Percentiles rank a stretch among this genome's conserved stretches.
Conservation (phyloP, 2,888 invertebrate genomes). For the Hanleya hanleyi region DNA sequence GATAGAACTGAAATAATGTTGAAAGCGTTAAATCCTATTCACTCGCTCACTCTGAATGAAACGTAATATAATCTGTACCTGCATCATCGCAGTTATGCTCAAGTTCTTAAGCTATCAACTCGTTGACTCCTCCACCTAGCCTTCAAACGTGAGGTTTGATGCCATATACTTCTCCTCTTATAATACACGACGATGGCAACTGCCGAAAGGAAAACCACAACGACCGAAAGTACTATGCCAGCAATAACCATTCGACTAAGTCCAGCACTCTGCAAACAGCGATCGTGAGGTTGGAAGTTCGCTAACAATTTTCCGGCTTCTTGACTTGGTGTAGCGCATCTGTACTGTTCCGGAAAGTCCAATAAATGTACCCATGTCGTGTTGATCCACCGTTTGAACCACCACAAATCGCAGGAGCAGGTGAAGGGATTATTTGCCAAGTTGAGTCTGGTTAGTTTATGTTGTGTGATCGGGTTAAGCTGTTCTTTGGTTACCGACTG, state of each 20-base stretch:
- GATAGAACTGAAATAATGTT: too few relatives aligned
- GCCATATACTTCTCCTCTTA: neutral
- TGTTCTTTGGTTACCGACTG: neutral
- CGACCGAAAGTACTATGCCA: neutral
- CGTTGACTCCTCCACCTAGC: neutral
- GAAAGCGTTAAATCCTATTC: too few relatives aligned
- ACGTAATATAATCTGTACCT: too few relatives aligned
- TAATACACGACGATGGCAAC: neutral
- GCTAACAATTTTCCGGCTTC: neutral
- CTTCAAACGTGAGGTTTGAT: neutral
- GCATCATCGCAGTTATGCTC: too few relatives aligned
- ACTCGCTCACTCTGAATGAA: too few relatives aligned
- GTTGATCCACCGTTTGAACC: neutral
- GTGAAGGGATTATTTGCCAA: neutral
- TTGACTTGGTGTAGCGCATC: neutral
- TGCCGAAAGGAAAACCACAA: neutral
- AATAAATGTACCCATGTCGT: neutral
- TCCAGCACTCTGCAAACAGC: too few relatives aligned
- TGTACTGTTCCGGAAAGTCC: neutral
- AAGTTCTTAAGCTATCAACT: too few relatives aligned
- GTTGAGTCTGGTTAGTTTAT: neutral
- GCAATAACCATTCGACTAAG: neutral
- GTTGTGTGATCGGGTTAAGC: neutral
- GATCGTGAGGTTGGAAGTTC: neutral
- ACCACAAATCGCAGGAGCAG: neutral